These are phyloP conservation scores for Sebastes vulpes DNA, from an alignment of 2,797 vertebrate species.

Conservation along the genomic window DNA sequence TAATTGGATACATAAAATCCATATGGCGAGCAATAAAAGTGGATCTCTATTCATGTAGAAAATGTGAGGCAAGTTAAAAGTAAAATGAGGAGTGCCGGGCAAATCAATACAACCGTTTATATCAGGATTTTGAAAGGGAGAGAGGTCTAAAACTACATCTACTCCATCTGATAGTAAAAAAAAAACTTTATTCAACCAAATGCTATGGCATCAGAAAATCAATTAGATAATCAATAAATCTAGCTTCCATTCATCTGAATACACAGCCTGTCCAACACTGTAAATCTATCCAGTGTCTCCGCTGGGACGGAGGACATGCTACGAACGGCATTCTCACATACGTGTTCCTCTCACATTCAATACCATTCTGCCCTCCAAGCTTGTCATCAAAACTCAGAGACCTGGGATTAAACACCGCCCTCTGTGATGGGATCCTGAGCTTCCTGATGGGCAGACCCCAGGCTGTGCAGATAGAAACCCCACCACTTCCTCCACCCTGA, in stretches of 20 bases:
- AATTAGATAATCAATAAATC: not conserved
- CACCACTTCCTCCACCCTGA: not conserved
- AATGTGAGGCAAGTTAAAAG: not conserved
- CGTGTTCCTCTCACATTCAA: not conserved
- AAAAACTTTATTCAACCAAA: not conserved
- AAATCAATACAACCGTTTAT: not conserved
- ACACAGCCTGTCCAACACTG: not conserved
- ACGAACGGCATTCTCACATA: too few species aligned
- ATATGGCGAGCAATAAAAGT: not conserved
- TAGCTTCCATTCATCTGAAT: not conserved
- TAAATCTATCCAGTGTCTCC: not conserved
- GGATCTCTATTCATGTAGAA: not conserved
- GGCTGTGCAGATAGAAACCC: not conserved
- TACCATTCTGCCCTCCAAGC: not conserved
- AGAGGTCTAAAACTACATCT: not conserved
- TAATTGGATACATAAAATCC: not conserved
- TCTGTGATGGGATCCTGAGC: not conserved
- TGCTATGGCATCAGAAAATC: not conserved
- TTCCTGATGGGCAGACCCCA: not conserved
- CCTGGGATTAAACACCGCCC: not conserved
- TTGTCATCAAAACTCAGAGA: not conserved
- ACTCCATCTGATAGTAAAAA: not conserved
- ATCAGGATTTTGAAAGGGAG: not conserved
- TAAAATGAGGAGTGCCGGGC: not conserved
- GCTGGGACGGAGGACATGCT: too few species aligned